Conservation (phyloP, 2,797 vertebrate species). For the Cetoscarus ocellatus region DNA sequence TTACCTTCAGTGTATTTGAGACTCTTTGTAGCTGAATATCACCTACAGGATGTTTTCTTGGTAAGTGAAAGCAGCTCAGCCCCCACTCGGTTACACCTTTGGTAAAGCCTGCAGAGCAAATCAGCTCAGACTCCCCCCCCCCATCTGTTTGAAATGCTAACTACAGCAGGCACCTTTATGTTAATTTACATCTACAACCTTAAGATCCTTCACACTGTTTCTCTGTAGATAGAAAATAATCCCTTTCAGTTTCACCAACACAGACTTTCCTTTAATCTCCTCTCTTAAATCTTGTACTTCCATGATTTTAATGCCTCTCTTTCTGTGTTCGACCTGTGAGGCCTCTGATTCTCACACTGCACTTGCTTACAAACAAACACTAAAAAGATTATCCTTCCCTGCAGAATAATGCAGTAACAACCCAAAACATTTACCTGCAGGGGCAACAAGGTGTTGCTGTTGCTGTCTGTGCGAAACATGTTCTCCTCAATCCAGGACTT, state of each 20-base stretch:
- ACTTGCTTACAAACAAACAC: constrained; percentile 2
- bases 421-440: constrained; percentile 89
- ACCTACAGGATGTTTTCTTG: constrained; percentile 26
- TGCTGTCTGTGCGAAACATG: constrained; percentile 95
- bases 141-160: constrained; percentile 55
- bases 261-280: background rate
- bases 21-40: constrained; percentile 14
- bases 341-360: constrained; percentile 18
- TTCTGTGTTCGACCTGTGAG: constrained; percentile 25
- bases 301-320: constrained; percentile 9
- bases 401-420: background rate
- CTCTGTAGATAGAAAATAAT: background rate
- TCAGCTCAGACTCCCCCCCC: constrained; percentile 32
- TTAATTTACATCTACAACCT: constrained; percentile 21
- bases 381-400: constrained; percentile 11
- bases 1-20: background rate
- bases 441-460: constrained; percentile 97
- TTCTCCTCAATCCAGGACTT: constrained; percentile 98
- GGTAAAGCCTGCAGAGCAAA: constrained; percentile 36
- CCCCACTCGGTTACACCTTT: constrained; percentile 39
- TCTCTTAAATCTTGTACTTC: constrained; percentile 9
- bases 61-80: constrained; percentile 11
- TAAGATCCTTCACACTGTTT: background rate
- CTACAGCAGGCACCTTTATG: background rate
- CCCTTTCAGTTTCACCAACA: background rate